Evolutionary conservation across 2,797 vertebrate genomes (phyloP).

Genomic region (Chelon auratus): DNA sequence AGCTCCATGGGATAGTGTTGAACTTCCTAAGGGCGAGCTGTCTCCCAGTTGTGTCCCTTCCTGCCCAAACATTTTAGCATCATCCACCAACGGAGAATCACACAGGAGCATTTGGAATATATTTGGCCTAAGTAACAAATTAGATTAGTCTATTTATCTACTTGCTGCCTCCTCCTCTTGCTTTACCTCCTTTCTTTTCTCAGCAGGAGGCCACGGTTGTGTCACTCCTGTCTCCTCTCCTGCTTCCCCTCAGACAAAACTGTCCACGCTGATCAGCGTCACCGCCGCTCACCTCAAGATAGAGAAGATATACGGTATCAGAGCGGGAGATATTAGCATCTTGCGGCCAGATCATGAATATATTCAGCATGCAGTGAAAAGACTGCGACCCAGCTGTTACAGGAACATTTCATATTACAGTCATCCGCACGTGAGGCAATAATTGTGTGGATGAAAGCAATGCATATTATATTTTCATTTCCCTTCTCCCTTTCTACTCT

Average conservation of each 20-base stretch:
- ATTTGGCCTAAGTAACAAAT: conserved; percentile 75
- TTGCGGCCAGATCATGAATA: conserved; percentile 76
- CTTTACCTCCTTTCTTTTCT: conserved; percentile 66
- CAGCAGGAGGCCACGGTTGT: conserved; percentile 70
- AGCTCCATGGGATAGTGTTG: conserved; percentile 49
- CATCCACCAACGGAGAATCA: conserved; percentile 49
- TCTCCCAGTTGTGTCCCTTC: conserved; percentile 68
- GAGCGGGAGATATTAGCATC: conserved; percentile 68
- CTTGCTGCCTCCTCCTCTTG: conserved; percentile 59
- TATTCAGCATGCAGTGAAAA: conserved; percentile 70
- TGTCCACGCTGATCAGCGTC: conserved; percentile 74
- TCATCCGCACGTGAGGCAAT: conserved; percentile 76
- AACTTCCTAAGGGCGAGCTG: conserved; percentile 63
- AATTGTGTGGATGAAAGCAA: conserved; percentile 81
- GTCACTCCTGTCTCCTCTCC: conserved; percentile 66
- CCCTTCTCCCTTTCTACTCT: conserved; percentile 37
- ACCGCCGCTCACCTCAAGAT: conserved; percentile 55
- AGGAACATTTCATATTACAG: conserved; percentile 78
- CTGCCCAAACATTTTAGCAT: conserved; percentile 80
- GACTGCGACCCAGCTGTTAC: conserved; percentile 81
- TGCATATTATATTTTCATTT: conserved; percentile 81
- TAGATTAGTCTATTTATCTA: conserved; percentile 79
- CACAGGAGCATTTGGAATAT: conserved; percentile 62
- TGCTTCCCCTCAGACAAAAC: conserved; percentile 60
- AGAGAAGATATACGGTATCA: conserved; percentile 59